Evolutionary conservation across 2,888 invertebrate genomes (phyloP).

Genomic region (Tachina fera): DNA sequence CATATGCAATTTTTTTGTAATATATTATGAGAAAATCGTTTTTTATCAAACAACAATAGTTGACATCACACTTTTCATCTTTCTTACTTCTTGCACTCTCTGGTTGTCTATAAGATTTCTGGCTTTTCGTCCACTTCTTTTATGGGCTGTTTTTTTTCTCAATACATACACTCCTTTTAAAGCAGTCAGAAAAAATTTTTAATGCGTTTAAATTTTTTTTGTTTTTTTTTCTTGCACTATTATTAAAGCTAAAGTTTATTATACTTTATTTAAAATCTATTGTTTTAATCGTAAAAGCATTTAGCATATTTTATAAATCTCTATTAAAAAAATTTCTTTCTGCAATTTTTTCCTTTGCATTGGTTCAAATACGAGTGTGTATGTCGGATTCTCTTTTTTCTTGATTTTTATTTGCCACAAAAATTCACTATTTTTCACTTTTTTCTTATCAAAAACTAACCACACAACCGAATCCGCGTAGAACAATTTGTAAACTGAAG

Average conservation of each 20-base stretch:
- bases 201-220: slow-evolving; percentile 62
- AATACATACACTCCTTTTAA: slow-evolving; percentile 68
- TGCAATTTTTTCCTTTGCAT: slow-evolving; percentile 67
- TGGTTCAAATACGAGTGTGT: slow-evolving; percentile 69
- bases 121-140: slow-evolving; percentile 63
- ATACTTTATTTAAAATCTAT: slow-evolving; percentile 44
- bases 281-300: slow-evolving; percentile 42
- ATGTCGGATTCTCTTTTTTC: slow-evolving; percentile 69
- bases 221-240: slow-evolving; percentile 47
- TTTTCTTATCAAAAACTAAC: slow-evolving; percentile 46
- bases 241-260: slow-evolving; percentile 53
- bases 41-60: not conserved
- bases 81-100: slow-evolving; percentile 60
- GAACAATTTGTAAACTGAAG: slow-evolving; percentile 74
- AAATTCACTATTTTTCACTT: slow-evolving; percentile 54
- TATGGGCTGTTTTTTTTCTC: slow-evolving; percentile 56
- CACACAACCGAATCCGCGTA: slow-evolving; percentile 72
- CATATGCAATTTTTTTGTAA: not conserved
- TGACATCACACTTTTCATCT: slow-evolving; percentile 48
- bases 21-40: not conserved
- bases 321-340: slow-evolving; percentile 41
- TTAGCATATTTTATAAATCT: slow-evolving; percentile 29
- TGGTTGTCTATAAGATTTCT: slow-evolving; percentile 55
- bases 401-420: slow-evolving; percentile 66
- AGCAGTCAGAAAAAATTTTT: slow-evolving; percentile 66